Conservation (phyloP, 2,113 vertebrate genomes). For the Prunella himalayana region DNA sequence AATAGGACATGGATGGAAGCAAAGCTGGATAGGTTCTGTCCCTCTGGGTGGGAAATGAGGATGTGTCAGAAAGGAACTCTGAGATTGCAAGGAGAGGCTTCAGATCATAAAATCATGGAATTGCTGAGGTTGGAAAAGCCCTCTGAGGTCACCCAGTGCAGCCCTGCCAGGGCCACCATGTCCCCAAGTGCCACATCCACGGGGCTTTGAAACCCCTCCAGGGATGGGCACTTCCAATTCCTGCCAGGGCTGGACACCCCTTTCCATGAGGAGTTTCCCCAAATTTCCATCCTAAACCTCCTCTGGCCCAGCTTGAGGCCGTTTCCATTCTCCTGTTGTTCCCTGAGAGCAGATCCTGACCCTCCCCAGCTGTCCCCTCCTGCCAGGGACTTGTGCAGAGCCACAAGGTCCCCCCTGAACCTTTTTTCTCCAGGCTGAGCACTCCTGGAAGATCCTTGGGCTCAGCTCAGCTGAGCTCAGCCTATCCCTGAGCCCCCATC, state of each 20-base stretch:
- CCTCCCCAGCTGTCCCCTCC: fast-evolving
- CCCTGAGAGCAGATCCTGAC: not conserved
- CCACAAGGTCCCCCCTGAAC: not conserved
- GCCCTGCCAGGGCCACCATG: not conserved
- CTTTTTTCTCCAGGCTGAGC: not conserved
- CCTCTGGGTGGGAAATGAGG: not conserved
- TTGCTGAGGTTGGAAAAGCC: not conserved
- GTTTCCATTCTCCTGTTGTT: not conserved
- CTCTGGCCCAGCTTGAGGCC: fast-evolving
- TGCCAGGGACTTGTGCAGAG: not conserved
- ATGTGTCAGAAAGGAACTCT: fast-evolving
- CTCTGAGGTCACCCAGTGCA: not conserved
- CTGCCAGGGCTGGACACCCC: not conserved
- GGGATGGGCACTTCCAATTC: not conserved
- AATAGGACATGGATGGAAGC: fast-evolving
- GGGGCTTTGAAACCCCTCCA: fast-evolving
- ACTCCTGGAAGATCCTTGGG: not conserved
- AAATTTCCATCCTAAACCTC: fast-evolving
- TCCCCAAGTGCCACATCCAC: not conserved
- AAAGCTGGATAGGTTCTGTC: not conserved
- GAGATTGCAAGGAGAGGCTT: not conserved
- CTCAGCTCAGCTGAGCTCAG: not conserved
- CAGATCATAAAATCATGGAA: not conserved
- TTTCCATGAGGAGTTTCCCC: not conserved
- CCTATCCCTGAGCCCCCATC: not conserved